phyloP scores from a whole-genome alignment of 2,797 vertebrate genomes.

The Hephaestus fuliginosus region DNA sequence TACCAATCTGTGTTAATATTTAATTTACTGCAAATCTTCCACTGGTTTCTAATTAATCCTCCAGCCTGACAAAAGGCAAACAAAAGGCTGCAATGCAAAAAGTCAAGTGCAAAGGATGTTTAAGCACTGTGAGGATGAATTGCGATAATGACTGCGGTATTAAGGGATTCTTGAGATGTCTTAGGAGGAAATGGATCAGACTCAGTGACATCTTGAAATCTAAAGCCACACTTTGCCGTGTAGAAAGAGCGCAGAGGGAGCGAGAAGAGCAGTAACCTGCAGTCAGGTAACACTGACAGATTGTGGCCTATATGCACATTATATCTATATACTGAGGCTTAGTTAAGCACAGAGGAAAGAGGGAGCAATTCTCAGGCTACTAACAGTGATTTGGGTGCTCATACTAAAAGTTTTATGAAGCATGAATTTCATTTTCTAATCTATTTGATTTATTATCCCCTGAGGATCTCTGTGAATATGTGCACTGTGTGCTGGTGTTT shows the following conservation, averaged over 20 bases:
- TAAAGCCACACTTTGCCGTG: slow-evolving; percentile 23
- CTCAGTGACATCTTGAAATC: slow-evolving; percentile 25
- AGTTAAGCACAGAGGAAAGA: slow-evolving; percentile 48
- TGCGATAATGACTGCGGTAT: slow-evolving; percentile 51
- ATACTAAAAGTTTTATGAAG: slow-evolving; percentile 57
- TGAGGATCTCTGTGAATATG: slow-evolving; percentile 24
- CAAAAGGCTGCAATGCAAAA: slow-evolving; percentile 21
- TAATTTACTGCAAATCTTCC: slow-evolving; percentile 12
- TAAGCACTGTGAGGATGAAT: slow-evolving; percentile 30
- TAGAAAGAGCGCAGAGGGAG: slow-evolving; percentile 4
- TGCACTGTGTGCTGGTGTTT: slow-evolving; percentile 24
- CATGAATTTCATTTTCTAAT: slow-evolving; percentile 62
- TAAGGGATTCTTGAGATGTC: slow-evolving; percentile 45
- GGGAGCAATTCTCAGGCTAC: slow-evolving; percentile 34
- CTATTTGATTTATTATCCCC: slow-evolving; percentile 56
- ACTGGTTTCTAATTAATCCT: slow-evolving; percentile 31
- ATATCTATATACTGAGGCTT: slow-evolving; percentile 43
- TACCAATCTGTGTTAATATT: slow-evolving; percentile 17
- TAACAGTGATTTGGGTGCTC: slow-evolving; percentile 47
- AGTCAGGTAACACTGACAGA: slow-evolving; percentile 43
- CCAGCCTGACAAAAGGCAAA: neutral
- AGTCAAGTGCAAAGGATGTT: slow-evolving; percentile 28
- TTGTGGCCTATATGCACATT: slow-evolving; percentile 29
- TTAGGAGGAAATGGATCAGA: slow-evolving; percentile 38
- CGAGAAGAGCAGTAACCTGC: slow-evolving; percentile 27